Base-by-base conservation (phyloP, 2,797 vertebrate genomes). In the Ambastaia sidthimunki region DNA sequence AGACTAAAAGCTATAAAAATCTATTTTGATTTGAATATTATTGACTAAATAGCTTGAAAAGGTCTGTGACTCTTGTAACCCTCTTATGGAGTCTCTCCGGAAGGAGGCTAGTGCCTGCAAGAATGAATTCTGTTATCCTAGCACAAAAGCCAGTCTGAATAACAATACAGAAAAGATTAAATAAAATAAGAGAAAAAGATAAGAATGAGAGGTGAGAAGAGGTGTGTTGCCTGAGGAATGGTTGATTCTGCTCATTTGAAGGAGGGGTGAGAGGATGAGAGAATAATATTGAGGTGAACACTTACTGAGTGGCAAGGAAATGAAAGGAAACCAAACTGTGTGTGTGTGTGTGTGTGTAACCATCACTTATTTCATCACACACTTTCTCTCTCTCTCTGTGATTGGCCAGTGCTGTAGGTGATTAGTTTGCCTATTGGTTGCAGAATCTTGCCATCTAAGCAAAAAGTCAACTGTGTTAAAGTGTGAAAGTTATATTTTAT, bases 321-420 rank as follows among this genome's bases (percentile, higher is more conserved):
- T 55, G 19, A 81, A 28, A 76, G 23, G 12, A 34, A 65, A 65
- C 44, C 1, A 65, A 18, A 47, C 3, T 77, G 23, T 57, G 74
- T 57, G 62, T 37, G 62, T 68, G 19, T 69, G 25, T 55, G 52
- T 21, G 34, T 7, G 23, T 13, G 15, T 78, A 34, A 23, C 18
- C 23, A 16, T 23, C 47, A 44, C 28, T 21, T 68, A 21, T 52
- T 28, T 57, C 28, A 67, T 73, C 19, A 28, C 21, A 12, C 48
- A n/a, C 34, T 21, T 21, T n/a, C 66, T 44, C 69, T 87, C 86
- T 84, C 65, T 84, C 83, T 80, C 73, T 83, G n/a, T 59, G 21
- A 59, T 25, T 5, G 55, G 82, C 84, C 82, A 16, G 77, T 78
- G 82, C 80, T 65, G 65, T 55, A 66, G 79, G 82, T 81, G 81